Percentiles rank a stretch among this genome's conserved stretches.
Conservation (phyloP, 2,797 vertebrate genomes). For the Geotrypetes seraphini region DNA sequence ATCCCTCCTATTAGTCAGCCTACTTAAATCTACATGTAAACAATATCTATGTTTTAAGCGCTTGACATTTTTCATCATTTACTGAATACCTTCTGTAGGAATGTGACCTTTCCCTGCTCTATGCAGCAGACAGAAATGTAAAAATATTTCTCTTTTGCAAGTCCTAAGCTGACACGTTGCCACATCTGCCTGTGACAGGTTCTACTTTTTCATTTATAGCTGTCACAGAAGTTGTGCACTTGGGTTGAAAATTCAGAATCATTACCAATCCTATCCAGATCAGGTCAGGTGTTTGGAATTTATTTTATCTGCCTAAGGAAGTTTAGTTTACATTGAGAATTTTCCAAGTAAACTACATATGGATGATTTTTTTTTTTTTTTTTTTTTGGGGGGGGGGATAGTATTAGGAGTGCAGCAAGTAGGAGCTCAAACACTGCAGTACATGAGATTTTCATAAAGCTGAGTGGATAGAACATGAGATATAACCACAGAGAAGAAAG, state of each 20-base stretch:
- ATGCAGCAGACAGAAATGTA: not conserved
- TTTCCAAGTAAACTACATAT: too few relatives aligned
- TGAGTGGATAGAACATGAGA: too few relatives aligned
- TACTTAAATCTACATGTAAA: not conserved
- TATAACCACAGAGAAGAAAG: too few relatives aligned
- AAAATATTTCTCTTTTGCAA: not conserved
- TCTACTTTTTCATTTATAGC: not conserved
- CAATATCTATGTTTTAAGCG: not conserved
- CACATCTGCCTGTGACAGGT: not conserved
- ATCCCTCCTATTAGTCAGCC: not conserved
- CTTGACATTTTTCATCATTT: not conserved
- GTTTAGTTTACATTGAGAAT: too few relatives aligned
- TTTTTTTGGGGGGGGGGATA: too few relatives aligned
- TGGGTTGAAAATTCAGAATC: not conserved
- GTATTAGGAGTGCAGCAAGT: too few relatives aligned
- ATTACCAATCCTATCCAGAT: not conserved
- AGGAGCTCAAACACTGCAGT: too few relatives aligned
- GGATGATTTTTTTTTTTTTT: too few relatives aligned
- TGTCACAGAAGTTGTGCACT: not conserved
- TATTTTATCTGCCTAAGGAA: too few relatives aligned
- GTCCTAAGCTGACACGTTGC: not conserved
- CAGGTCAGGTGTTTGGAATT: not conserved
- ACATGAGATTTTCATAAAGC: too few relatives aligned
- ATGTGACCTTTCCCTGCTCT: not conserved
- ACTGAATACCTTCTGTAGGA: conserved; percentile 1